These are phyloP conservation scores for Phrynocephalus versicolor DNA, from an alignment of 2,113 vertebrate species.

Conservation along the genomic window DNA sequence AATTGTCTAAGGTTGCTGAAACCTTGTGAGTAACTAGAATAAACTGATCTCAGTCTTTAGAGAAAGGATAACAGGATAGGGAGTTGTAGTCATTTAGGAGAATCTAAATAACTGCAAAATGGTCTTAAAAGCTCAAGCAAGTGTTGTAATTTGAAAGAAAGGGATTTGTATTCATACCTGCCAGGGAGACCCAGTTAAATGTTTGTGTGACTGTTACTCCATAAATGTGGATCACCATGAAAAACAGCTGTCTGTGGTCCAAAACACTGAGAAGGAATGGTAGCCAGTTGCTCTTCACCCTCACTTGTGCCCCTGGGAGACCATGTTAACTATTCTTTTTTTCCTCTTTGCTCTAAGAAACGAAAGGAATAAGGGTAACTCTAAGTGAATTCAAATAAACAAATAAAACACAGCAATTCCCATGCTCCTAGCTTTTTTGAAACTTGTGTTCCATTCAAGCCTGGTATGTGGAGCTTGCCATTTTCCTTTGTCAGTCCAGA, in stretches of 20 bases:
- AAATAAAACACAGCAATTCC: background rate
- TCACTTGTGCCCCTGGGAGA: background rate
- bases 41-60: too few species aligned
- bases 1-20: too few species aligned
- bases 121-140: background rate
- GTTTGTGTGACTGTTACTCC: background rate
- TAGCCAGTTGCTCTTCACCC: background rate
- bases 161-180: background rate
- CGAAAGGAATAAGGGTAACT: background rate
- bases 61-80: too few species aligned
- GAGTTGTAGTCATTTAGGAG: background rate
- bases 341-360: constrained; percentile 10
- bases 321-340: background rate
- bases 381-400: background rate
- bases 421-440: background rate
- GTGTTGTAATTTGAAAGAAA: background rate
- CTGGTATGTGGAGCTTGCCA: constrained; percentile 21
- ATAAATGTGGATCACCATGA: background rate
- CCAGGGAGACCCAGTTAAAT: background rate
- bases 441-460: background rate
- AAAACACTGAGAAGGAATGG: background rate
- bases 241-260: background rate
- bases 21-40: too few species aligned
- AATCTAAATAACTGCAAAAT: background rate
- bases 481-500: background rate